phyloP scores from a whole-genome alignment of 2,888 invertebrate genomes.

The Muschampia plurimacula region DNA sequence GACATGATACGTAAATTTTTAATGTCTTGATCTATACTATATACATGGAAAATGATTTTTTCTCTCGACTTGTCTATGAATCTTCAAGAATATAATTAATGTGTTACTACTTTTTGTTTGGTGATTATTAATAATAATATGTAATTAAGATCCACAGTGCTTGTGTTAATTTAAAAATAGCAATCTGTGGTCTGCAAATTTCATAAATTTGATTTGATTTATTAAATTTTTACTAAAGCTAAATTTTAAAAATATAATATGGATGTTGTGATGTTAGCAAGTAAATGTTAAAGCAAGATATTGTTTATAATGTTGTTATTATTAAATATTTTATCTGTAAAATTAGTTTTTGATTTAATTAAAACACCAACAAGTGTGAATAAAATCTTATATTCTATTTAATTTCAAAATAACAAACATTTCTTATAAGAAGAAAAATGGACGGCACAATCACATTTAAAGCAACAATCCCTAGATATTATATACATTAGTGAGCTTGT shows the following conservation, averaged over 20 bases:
- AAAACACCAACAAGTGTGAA: neutral
- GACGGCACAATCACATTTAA: constrained; percentile 46
- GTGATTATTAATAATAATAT: neutral
- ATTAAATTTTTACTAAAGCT: neutral
- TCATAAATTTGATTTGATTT: too few species aligned
- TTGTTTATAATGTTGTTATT: constrained; percentile 37
- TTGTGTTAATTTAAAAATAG: neutral
- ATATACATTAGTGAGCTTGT: neutral
- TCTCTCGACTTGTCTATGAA: neutral
- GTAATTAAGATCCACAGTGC: neutral
- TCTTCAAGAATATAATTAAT: neutral
- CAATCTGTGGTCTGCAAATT: too few species aligned
- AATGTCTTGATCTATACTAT: too few species aligned
- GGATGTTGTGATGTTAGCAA: constrained; percentile 35
- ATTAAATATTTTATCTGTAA: constrained; percentile 31
- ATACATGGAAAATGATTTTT: neutral
- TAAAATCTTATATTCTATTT: neutral
- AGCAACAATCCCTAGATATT: constrained; percentile 22
- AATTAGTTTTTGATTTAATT: constrained; percentile 16
- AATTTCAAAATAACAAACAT: neutral
- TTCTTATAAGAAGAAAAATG: constrained; percentile 5
- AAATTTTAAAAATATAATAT: constrained; percentile 26
- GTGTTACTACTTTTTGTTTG: neutral
- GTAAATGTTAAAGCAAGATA: constrained; percentile 27
- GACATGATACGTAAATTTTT: too few species aligned